Base-by-base conservation (phyloP, 2,797 vertebrate genomes). In the Propithecus deckenii region DNA sequence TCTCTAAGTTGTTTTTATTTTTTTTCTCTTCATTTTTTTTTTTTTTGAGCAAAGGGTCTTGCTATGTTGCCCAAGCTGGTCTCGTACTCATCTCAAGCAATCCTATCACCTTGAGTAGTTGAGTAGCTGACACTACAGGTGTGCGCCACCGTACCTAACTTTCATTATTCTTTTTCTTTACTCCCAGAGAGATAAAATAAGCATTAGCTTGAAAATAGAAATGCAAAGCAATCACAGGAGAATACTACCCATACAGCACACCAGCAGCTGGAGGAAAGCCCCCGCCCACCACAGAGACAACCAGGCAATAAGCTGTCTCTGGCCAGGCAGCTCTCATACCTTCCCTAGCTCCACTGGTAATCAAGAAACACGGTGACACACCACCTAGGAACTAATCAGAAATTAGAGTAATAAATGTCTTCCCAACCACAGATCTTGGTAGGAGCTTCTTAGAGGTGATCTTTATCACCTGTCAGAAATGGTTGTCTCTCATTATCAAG, bases 401-500 rank as follows among this genome's bases (percentile, higher is more conserved):
- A 96, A 76, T 57, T 28, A 88, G 52, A 63, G 38, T n/a, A 81
- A 22, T 17, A 75, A 78, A 17, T 52, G 48, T 89, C 89, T 86
- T 46, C 67, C 89, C 55, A 94, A 23, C n/a, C 28, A 86, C 32
- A 10, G 18, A 22, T 86, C 61, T 72, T 94, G 61, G n/a, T 5
- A 86, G 41, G 35, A 50, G 59, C 75, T 79, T 95, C 46, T 89
- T n/a, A 43, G 55, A 83, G 30, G 52, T 32, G 72, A 76, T 46
- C 63, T 18, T 69, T 69, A 78, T 85, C 94, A 90, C 22, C 81
- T 69, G 61, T 83, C 88, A 95, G 69, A 85, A 86, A 89, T 41
- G 61, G 43, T 4, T 76, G 67, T 69, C 95, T 86, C 83, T 88
- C 25, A 30, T 97, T 84, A 86, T 95, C 46, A 87, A 96, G 92